Evolutionary conservation across 2,888 invertebrate genomes (phyloP), one percentile per base, ranked within the genome.

Genomic region (Drosophila mimica): DNA sequence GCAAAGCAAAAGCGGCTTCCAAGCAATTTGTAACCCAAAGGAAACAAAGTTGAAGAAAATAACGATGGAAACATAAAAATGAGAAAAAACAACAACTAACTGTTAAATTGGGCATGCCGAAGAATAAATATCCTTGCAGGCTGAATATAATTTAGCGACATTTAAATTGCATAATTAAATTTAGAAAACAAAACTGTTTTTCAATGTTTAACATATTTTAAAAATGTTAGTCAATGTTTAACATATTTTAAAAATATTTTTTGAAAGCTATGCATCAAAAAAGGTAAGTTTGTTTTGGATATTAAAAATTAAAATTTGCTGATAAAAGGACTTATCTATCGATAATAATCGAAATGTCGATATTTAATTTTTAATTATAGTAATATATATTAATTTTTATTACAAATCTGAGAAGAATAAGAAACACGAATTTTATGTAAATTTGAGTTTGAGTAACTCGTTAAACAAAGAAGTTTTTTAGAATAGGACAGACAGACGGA

Each of bases 1-100:
- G 82, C 71, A 60, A 73, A 59, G 40, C 51, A 59, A 59, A 65
- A 63, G 58, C 63, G 72, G 78, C 77, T 75, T 20, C 59, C 77
- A 80, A 81, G 74, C 83, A 89, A 83, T 83, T 85, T 89, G 88
- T 89, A 89, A 87, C 82, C 80, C 75, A 78, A 80, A 82, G 85
- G 85, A 87, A 85, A 85, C 89, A 73, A 82, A 81, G 82, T 75
- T 83, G 68, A 67, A 75, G 73, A 77, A 81, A 86, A 81, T 82
- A 85, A 82, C 79, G 74, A 82, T 80, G 75, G 72, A 59, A 72
- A 46, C 61, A 43, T n/a, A 30, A 38, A 54, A 51, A 54, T 38
- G 31, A n/a, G 31, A 52, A 53, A 34, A 64, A 49, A 40, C 46
- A 46, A 7, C 46, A 25, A 25, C 7, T 46, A 46, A 46, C 15